These are phyloP conservation scores for Chirona hameri DNA, from an alignment of 2,888 invertebrate genomes.

Conservation along the genomic window DNA sequence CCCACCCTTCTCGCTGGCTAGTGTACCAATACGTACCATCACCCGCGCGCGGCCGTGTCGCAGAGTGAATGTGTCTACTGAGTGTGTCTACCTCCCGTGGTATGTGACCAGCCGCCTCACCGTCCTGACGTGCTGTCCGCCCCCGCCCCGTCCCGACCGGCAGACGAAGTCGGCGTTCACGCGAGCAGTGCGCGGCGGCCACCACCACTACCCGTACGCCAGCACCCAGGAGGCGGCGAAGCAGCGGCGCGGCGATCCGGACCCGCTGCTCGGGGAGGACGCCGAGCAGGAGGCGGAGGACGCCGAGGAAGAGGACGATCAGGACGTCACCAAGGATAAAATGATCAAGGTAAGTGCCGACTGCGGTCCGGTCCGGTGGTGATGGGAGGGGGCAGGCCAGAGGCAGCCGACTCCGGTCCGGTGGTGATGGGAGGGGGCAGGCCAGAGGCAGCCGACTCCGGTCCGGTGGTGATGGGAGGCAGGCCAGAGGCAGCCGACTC, in stretches of 20 bases:
- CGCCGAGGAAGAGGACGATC: conserved; percentile 47
- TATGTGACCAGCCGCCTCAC: no score
- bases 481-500: no score
- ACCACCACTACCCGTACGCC: conserved; percentile 73
- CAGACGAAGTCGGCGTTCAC: conserved; percentile 93
- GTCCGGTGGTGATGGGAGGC: not conserved
- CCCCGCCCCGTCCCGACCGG: conserved; percentile 33
- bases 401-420: no score
- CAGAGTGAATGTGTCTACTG: no score
- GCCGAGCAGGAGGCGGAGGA: conserved; percentile 51
- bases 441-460: no score
- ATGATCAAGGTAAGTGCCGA: conserved; percentile 66
- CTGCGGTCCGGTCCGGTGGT: no score
- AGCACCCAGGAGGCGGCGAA: conserved; percentile 59
- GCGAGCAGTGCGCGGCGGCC: conserved; percentile 82
- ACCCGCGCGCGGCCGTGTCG: no score
- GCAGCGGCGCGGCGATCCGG: conserved; percentile 48
- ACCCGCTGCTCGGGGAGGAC: conserved; percentile 40
- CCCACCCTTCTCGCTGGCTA: not conserved
- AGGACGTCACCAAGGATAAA: conserved; percentile 65
- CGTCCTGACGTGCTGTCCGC: no score
- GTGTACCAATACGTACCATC: no score
- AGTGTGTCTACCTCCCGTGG: no score
- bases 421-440: not conserved
- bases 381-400: not conserved